Percentiles rank a stretch among this genome's conserved stretches.
These are phyloP conservation scores for Ibycter americanus DNA, from an alignment of 2,797 vertebrate genomes.

Conservation along the genomic window DNA sequence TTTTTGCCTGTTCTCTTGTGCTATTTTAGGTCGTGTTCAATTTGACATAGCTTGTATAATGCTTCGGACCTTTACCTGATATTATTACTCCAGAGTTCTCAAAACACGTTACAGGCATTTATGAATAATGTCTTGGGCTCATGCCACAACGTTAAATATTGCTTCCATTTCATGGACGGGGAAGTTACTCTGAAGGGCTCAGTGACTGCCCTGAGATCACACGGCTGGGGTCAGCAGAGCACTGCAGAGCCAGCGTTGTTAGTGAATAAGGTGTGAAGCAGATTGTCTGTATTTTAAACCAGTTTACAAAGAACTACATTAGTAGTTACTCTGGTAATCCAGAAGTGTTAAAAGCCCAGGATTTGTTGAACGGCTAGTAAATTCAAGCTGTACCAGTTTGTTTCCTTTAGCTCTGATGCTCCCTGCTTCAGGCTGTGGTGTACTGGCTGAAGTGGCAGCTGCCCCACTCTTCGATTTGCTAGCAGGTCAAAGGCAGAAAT, in stretches of 20 bases:
- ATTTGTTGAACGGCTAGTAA: accelerated
- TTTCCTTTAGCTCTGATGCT: neutral
- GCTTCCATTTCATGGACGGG: accelerated
- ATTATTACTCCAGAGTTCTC: neutral
- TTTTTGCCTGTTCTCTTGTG: neutral
- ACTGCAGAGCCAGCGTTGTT: accelerated
- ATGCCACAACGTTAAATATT: neutral
- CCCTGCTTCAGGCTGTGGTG: neutral
- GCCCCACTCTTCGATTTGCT: accelerated
- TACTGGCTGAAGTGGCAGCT: neutral
- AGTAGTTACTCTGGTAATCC: no score
- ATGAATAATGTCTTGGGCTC: neutral
- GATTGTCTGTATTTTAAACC: neutral
- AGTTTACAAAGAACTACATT: accelerated
- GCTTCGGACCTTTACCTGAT: neutral
- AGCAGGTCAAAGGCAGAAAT: neutral
- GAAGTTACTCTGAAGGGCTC: neutral
- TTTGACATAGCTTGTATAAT: neutral
- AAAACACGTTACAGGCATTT: accelerated
- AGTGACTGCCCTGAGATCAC: neutral
- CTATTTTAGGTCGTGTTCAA: neutral
- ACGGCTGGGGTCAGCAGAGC: neutral
- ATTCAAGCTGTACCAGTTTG: neutral
- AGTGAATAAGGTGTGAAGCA: neutral
- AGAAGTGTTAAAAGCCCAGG: neutral